Evolutionary conservation across 2,113 vertebrate genomes (phyloP).

Genomic region (Calidris pygmaea): DNA sequence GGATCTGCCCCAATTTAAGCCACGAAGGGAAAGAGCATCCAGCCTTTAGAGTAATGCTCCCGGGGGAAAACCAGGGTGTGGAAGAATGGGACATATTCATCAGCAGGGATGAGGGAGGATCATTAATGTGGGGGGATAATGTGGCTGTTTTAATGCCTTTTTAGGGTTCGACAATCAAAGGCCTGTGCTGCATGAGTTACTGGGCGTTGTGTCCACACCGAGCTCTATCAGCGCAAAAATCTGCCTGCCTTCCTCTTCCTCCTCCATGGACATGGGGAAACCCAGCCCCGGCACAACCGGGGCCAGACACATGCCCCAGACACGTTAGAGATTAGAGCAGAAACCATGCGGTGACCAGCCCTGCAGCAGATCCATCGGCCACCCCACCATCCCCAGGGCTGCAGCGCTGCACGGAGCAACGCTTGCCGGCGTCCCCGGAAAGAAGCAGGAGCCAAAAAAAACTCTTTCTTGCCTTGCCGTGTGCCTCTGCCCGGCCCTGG

Average conservation of each 20-base stretch:
- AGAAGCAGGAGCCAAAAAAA: background rate
- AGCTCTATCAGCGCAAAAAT: background rate
- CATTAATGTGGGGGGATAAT: background rate
- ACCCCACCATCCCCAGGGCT: background rate
- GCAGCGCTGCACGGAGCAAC: fast-evolving
- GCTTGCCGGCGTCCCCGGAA: fast-evolving
- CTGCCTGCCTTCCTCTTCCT: background rate
- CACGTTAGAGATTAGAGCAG: background rate
- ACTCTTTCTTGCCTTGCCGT: background rate
- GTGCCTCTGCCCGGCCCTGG: background rate
- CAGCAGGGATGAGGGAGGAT: background rate
- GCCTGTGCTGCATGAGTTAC: background rate
- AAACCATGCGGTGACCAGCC: background rate
- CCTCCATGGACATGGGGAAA: background rate
- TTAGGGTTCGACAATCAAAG: background rate
- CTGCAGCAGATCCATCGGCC: background rate
- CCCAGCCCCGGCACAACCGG: fast-evolving
- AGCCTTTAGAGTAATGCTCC: background rate
- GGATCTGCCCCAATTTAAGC: constrained; percentile 7
- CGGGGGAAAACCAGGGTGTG: background rate
- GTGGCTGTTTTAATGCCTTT: background rate
- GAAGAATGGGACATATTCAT: constrained; percentile 38
- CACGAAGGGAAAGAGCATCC: background rate
- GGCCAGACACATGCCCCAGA: background rate
- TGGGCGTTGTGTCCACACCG: fast-evolving